These are phyloP conservation scores for Amphiprion ocellaris DNA, from an alignment of 2,113 vertebrate genomes.

Conservation along the genomic window DNA sequence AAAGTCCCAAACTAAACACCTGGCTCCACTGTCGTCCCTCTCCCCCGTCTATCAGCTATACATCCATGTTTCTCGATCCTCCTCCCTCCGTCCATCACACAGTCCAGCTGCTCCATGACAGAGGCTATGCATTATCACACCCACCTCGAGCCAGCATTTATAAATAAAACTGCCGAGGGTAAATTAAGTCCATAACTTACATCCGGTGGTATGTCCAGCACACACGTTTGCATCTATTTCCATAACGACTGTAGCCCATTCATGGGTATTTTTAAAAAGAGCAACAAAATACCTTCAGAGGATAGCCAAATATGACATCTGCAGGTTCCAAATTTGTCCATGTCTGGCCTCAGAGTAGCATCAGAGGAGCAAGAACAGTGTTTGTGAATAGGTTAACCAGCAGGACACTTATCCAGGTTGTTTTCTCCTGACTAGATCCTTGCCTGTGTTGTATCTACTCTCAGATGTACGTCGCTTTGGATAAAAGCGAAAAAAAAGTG, in stretches of 20 bases:
- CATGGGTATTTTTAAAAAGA: neutral
- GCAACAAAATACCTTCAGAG: neutral
- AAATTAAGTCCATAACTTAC: constrained; percentile 45
- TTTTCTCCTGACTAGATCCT: too few relatives aligned
- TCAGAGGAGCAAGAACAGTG: neutral
- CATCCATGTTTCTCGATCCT: constrained; percentile 8
- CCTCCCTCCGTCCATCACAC: neutral
- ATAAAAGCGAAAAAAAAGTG: too few relatives aligned
- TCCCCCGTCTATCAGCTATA: neutral
- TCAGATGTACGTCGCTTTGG: too few relatives aligned
- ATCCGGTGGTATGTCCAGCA: neutral
- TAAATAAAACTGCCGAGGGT: constrained; percentile 57
- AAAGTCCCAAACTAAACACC: constrained; percentile 17
- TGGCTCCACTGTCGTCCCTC: constrained; percentile 5
- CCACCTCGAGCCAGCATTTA: constrained; percentile 44
- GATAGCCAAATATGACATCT: neutral
- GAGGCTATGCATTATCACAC: constrained; percentile 45
- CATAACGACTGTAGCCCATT: constrained; percentile 6
- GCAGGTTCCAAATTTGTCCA: neutral
- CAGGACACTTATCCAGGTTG: neutral
- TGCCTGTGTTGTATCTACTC: too few relatives aligned
- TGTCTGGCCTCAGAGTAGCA: neutral
- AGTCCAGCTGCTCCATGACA: constrained; percentile 53
- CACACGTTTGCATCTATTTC: constrained; percentile 9
- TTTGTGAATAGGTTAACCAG: neutral